Conservation (phyloP, 2,888 invertebrate genomes). For the Himalopsyche kuldschensis region DNA sequence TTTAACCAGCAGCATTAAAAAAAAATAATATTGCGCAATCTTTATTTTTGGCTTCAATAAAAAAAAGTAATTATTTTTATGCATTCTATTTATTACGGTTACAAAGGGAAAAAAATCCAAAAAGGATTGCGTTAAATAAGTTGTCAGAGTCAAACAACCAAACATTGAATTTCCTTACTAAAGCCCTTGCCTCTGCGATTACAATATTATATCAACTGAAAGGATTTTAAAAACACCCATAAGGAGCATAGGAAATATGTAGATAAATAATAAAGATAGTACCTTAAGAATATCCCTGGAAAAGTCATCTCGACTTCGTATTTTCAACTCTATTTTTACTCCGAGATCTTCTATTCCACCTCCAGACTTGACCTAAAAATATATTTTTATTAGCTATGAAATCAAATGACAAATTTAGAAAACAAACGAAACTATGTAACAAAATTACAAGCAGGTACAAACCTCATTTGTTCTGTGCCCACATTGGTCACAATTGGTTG, state of each 20-base stretch:
- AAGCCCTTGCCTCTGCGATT: too few relatives aligned
- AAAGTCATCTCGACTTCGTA: conserved; percentile 76
- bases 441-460: conserved; percentile 15
- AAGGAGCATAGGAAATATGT: neutral
- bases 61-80: too few relatives aligned
- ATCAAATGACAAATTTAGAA: neutral
- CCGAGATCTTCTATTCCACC: conserved; percentile 85
- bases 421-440: neutral
- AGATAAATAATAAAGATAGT: conserved; percentile 24
- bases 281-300: conserved; percentile 92
- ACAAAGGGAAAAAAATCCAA: too few relatives aligned
- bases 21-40: too few relatives aligned
- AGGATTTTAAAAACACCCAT: too few relatives aligned
- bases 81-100: too few relatives aligned
- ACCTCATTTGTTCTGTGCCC: conserved; percentile 90
- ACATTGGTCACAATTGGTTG: conserved; percentile 87
- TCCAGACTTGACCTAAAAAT: conserved; percentile 79
- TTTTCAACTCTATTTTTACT: conserved; percentile 71
- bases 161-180: too few relatives aligned
- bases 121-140: too few relatives aligned
- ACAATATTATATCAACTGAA: too few relatives aligned
- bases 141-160: too few relatives aligned
- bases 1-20: too few relatives aligned
- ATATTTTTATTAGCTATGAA: neutral
- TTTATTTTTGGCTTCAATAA: too few relatives aligned